Evolutionary conservation across 35 echinoderm and acorn worm genomes (phyloP), one percentile per base, ranked within the genome.

Genomic region (Diadema setosum): DNA sequence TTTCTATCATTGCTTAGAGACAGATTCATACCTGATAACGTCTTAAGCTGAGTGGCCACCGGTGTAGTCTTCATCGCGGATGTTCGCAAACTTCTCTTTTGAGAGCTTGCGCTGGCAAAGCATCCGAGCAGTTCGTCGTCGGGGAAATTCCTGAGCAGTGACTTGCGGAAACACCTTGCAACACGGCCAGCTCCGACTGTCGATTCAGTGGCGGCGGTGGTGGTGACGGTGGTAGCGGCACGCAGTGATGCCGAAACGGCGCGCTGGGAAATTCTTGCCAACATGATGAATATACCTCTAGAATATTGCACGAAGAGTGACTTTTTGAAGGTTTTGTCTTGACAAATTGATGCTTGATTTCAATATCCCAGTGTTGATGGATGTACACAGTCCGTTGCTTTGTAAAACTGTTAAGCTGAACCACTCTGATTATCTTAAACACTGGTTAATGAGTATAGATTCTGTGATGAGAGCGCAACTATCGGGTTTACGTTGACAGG

Each of bases 111-210:
- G 33, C 24, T 44, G 40, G 24, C 40, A 41, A 78, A 44, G 40
- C 33, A 78, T 21, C 73, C 44, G 5, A 78, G 35, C 35, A 78
- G 73, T n/a, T 78, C 73, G 16, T 78, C 73, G 11, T 44, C 73
- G 9, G 73, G 73, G 23, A 78, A 78, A n/a, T 78, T 78, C 73
- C 73, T 78, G 35, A 78, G 3, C 73, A 78, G 25, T n/a, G 73
- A 78, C 44, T 44, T 78, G 7, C 73, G 39, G 35, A 78, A 42
- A 44, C 73, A 78, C 36, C 73, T 78, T 34, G 35, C 73, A 36
- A 78, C 44, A 21, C 40, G 73, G 15, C 73, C 69, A n/a, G 58
- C 37, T 14, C 7, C n/a, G 11, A 41, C 44, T 21, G 14, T 17
- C 73, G 73, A 78, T n/a, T 52, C 48, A 2, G 73, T 44, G 35